Base-by-base conservation (phyloP, 2,113 vertebrate genomes). In the Heterochromis multidens region DNA sequence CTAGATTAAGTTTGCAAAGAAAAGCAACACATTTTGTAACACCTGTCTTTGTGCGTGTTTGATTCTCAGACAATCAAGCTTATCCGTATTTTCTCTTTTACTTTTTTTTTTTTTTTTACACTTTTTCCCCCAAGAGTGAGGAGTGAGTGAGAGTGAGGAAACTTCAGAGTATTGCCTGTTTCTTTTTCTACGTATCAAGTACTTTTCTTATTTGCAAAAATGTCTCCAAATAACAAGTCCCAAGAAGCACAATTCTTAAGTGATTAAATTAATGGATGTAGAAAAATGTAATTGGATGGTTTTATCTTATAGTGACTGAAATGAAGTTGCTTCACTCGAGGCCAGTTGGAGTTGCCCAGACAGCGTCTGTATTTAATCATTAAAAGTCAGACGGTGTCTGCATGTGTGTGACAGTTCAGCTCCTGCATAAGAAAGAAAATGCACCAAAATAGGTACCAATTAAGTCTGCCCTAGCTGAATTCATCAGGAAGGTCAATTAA, bases 401-500 rank as follows among this genome's bases (percentile, higher is more conserved):
- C 57, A 46, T 83, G 72, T 58, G 70, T 82, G 70, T 81, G 54
- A 83, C 82, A 80, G 77, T 87, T 79, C 9, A 54, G 59, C 37
- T 79, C 59, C 63, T 63, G 82, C 65, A 49, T 23, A 56, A 49
- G 60, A 52, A 80, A 63, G 59, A 77, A 91, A 84, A 84, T 14
- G 35, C 54, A 23, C 65, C 65, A 89, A 91, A 90, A 90, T 77
- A 88, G 74, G 79, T 72, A 85, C 89, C 89, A 93, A 90, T 93
- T 93, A 92, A 87, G 56, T 85, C 57, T 60, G 81, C 82, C 35
- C 63, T 80, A 61, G 86, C 78, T 59, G 87, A 88, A 91, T 94
- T 91, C 74, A 89, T 89, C 79, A 91, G 17, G 19, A 90, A 93
- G 93, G 94, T 94, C 91, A 93, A 93, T 89, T 90, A 88, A 83